Percentiles rank a stretch among this genome's conserved stretches.
Conservation (phyloP, 2,113 vertebrate genomes). For the Steatornis caripensis region DNA sequence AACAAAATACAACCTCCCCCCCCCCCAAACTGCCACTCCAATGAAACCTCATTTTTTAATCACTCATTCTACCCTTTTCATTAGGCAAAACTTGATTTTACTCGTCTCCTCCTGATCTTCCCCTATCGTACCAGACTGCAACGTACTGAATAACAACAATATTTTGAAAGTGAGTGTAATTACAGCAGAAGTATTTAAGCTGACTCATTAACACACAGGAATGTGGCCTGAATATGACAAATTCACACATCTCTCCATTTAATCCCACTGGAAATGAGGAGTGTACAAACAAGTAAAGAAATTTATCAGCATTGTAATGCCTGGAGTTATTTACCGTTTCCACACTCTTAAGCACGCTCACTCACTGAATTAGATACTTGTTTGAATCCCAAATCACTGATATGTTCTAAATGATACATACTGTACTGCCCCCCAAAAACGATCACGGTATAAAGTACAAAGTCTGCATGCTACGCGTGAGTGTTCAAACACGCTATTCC, state of each 20-base stretch:
- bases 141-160: neutral
- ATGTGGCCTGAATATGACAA: neutral
- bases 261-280: neutral
- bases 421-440: neutral
- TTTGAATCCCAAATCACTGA: neutral
- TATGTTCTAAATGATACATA: neutral
- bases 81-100: neutral
- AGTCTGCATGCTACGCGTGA: neutral
- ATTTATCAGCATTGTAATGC: neutral
- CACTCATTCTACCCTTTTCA: neutral
- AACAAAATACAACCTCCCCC: rapidly evolving
- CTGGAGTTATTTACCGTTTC: neutral
- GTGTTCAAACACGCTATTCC: neutral
- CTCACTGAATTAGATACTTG: neutral
- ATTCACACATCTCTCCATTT: neutral
- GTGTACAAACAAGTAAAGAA: neutral
- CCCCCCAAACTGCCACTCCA: neutral
- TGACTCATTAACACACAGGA: neutral
- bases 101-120: neutral
- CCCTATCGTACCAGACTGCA: neutral
- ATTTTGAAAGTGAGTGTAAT: neutral
- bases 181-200: neutral
- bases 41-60: neutral
- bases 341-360: neutral
- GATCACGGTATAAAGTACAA: neutral